Percentiles rank a stretch among this genome's conserved stretches.
Conservation (phyloP, 2,888 invertebrate species). For the Linnaemya tessellans region DNA sequence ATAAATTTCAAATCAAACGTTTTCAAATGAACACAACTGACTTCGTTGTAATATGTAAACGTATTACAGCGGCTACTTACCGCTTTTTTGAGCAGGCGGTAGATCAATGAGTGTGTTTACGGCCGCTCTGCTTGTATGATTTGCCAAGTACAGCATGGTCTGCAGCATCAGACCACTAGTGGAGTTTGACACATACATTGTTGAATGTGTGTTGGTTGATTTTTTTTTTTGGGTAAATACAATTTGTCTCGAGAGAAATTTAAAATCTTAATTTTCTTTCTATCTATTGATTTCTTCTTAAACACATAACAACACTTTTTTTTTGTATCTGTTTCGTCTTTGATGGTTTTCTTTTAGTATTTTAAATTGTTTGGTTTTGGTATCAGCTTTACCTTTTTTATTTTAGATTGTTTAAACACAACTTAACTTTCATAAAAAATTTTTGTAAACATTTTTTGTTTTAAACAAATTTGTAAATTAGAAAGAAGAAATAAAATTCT, state of each 20-base stretch:
- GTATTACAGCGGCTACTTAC: conserved; percentile 77
- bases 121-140: conserved; percentile 81
- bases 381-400: not conserved
- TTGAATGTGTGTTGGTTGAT: not conserved
- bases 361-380: not conserved
- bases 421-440: not conserved
- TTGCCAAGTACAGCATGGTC: conserved; percentile 83
- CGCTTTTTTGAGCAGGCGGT: conserved; percentile 81
- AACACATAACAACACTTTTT: conserved; percentile 1
- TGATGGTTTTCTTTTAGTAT: conserved; percentile 24
- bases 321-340: not conserved
- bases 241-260: not conserved
- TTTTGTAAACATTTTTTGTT: not conserved
- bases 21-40: not conserved
- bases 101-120: conserved; percentile 81
- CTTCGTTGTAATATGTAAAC: not conserved
- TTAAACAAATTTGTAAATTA: not conserved
- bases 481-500: not conserved
- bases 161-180: conserved; percentile 83
- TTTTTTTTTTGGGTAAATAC: not conserved
- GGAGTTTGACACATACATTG: conserved; percentile 81
- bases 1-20: conserved; percentile 7
- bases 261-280: conserved; percentile 10
- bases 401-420: not conserved
- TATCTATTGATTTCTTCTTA: conserved; percentile 7